Evolutionary conservation across 2,113 vertebrate species (phyloP).

Genomic region (Circaetus cinerascens): DNA sequence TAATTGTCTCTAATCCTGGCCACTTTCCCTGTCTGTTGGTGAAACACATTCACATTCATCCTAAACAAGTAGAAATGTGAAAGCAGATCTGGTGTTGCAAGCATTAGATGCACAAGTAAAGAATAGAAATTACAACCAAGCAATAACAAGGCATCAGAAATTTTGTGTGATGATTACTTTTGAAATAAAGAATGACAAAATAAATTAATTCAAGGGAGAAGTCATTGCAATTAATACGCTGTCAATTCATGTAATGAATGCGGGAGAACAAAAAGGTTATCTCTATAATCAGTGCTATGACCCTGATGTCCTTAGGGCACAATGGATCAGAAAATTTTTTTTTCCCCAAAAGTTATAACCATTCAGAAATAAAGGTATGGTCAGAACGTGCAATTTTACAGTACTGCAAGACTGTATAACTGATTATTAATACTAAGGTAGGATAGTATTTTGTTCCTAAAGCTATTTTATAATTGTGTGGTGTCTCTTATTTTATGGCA

Average conservation of each 20-base stretch:
- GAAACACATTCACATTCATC: neutral
- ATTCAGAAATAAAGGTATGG: conserved; percentile 2
- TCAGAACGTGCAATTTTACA: neutral
- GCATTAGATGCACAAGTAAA: neutral
- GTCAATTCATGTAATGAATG: conserved; percentile 11
- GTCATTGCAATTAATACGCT: conserved; percentile 46
- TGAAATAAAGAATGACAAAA: conserved; percentile 55
- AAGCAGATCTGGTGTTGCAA: neutral
- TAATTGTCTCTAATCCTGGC: conserved; percentile 16
- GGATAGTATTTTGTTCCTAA: neutral
- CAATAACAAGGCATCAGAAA: neutral
- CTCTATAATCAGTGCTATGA: conserved; percentile 7
- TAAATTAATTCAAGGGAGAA: conserved; percentile 60
- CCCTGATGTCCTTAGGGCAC: conserved; percentile 2
- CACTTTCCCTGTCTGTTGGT: neutral
- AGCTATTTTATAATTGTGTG: neutral
- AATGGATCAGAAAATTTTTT: neutral
- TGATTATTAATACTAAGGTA: neutral
- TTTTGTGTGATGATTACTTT: neutral
- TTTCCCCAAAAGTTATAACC: neutral
- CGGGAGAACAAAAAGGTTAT: conserved; percentile 35
- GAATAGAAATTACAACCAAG: neutral
- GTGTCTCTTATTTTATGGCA: neutral
- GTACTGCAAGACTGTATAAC: neutral
- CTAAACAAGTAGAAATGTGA: neutral